These are phyloP conservation scores for Calypte anna DNA, from an alignment of 2,113 vertebrate species.

Conservation along the genomic window DNA sequence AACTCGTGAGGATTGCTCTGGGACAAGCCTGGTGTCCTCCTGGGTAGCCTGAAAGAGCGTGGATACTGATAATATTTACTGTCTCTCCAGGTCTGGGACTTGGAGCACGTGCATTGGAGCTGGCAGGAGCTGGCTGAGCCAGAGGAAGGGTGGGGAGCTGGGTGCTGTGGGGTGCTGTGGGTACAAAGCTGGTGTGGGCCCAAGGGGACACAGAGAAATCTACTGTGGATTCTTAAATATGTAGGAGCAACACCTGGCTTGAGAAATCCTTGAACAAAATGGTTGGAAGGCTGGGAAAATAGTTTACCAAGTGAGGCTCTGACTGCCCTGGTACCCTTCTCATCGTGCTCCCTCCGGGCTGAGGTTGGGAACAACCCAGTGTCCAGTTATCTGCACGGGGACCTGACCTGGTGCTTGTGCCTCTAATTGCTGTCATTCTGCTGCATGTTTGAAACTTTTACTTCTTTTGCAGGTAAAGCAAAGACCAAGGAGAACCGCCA, in stretches of 20 bases:
- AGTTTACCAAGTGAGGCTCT: no score
- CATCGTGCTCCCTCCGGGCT: not conserved
- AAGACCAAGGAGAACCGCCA: conserved; percentile 92
- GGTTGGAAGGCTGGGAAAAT: not conserved
- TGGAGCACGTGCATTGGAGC: no score
- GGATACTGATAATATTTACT: rapidly evolving
- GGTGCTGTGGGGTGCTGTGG: not conserved
- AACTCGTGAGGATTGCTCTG: not conserved
- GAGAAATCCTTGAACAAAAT: not conserved
- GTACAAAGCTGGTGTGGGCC: rapidly evolving
- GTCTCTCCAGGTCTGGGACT: no score
- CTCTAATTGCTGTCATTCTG: not conserved
- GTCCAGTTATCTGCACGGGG: rapidly evolving
- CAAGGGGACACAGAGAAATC: not conserved
- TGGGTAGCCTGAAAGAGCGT: not conserved
- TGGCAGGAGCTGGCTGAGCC: not conserved
- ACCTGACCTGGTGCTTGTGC: not conserved
- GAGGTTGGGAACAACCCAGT: rapidly evolving
- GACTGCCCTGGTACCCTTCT: not conserved
- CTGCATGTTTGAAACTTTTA: not conserved
- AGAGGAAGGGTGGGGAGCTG: not conserved
- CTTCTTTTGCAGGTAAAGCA: conserved; percentile 83
- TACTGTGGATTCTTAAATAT: not conserved
- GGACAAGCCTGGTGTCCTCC: no score
- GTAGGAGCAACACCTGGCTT: not conserved